phyloP scores from a whole-genome alignment of 2,113 vertebrate genomes.

The Rhizomys pruinosus region DNA sequence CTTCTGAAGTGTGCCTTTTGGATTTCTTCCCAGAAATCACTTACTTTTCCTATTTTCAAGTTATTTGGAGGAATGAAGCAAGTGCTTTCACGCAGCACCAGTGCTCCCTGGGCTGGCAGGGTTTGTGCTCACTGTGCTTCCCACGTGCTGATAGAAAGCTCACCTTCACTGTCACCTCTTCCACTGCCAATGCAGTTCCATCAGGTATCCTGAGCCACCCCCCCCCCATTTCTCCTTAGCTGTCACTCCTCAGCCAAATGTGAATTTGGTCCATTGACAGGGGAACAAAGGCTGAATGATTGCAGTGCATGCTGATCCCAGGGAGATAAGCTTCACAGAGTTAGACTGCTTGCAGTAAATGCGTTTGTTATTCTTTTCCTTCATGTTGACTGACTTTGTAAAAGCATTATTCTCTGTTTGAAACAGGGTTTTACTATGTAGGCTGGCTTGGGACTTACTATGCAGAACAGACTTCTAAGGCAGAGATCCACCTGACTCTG shows the following conservation, averaged over 20 bases:
- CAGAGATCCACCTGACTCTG: too few relatives aligned
- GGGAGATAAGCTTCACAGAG: background rate
- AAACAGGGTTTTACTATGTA: too few relatives aligned
- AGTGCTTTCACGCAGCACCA: conserved; percentile 29
- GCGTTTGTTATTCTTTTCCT: background rate
- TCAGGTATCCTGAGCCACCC: background rate
- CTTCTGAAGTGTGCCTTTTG: conserved; percentile 59
- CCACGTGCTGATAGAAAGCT: background rate
- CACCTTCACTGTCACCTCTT: background rate
- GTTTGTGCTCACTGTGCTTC: background rate
- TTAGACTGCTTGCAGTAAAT: background rate
- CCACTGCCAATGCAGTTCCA: background rate
- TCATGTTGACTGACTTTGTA: conserved; percentile 10
- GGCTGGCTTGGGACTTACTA: too few relatives aligned
- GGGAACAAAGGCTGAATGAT: background rate
- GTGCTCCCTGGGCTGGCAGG: background rate
- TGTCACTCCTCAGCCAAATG: background rate
- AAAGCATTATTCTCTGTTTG: background rate
- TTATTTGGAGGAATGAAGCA: conserved; percentile 45
- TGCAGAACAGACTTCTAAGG: too few relatives aligned
- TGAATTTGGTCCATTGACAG: background rate
- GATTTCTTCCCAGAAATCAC: conserved; percentile 68
- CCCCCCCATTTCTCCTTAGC: background rate
- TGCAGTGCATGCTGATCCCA: background rate
- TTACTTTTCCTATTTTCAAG: conserved; percentile 35